These are phyloP conservation scores for Myotis davidii DNA, from an alignment of 2,113 vertebrate species.

Conservation along the genomic window DNA sequence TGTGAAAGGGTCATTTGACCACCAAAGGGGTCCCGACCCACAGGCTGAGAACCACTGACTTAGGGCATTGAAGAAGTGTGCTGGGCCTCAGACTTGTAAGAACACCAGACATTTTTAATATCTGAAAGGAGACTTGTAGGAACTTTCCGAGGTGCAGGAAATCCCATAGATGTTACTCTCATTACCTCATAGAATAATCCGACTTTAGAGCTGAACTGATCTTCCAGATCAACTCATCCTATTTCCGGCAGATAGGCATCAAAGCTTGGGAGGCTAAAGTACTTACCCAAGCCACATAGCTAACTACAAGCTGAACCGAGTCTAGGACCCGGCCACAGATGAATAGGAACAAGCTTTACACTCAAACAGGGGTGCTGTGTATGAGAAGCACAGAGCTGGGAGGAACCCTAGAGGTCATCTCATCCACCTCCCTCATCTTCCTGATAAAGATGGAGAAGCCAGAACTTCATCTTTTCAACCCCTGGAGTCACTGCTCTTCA, in stretches of 20 bases:
- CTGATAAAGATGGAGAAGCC: neutral
- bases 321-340: neutral
- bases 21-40: no score
- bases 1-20: no score
- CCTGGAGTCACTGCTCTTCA: neutral
- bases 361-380: neutral
- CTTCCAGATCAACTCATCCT: neutral
- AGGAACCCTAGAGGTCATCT: neutral
- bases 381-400: neutral
- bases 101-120: neutral
- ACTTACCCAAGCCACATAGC: neutral
- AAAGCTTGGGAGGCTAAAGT: neutral
- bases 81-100: neutral
- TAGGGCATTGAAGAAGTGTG: neutral
- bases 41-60: no score
- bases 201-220: slow-evolving; percentile 8
- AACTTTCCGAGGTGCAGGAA: neutral
- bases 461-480: neutral
- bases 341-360: neutral
- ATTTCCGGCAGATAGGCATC: neutral
- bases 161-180: neutral
- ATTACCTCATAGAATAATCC: neutral
- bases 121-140: neutral
- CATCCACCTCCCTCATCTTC: neutral
- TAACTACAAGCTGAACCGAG: neutral